Evolutionary conservation across 2,113 vertebrate genomes (phyloP), one percentile per base, ranked within the genome.

Genomic region (Alosa alosa): DNA sequence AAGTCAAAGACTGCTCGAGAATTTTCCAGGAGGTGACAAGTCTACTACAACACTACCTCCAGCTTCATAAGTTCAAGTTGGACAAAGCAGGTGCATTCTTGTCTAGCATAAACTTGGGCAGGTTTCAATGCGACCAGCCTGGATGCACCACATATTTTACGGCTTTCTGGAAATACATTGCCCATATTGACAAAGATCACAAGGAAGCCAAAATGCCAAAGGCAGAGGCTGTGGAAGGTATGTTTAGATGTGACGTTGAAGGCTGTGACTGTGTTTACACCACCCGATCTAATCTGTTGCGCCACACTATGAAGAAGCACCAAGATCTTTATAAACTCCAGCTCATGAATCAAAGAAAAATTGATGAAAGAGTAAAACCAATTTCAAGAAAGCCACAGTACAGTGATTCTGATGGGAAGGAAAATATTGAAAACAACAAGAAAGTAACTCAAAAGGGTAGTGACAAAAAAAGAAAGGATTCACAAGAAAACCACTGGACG

Each of bases 241-340:
- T 96, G 20, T 99, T 96, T 87, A 97, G 95, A 75, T 99, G 98
- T 92, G 97, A 98, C 84, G 95, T 97, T 86, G 97, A 99, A 91
- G 97, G 97, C n/a, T 99, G 98, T 82, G 96, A 97, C 86, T 96
- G 97, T 39, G 94, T 96, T 46, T 99, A 99, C 86, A 96, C 97
- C 60, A 99, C 98, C 20, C 96, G 97, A 49, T 99, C 97, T 36
- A 99, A 99, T 90, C 93, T 99, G 20, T 92, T 99, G 84, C 94
- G 98, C 75, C 98, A 99, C 86, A 96, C 96, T 86, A 97, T 97
- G 96, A 97, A 97, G 90, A 99, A 99, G 87, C 98, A 99, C 88
- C 96, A 96, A 81, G 97, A 99, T 44, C 93, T 95, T 78, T 97
- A 97, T 92, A 96, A 96, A 90, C 92, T 95, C 82, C 96, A 97